Evolutionary conservation across 2,797 vertebrate genomes (phyloP).

Genomic region (Anguilla anguilla): DNA sequence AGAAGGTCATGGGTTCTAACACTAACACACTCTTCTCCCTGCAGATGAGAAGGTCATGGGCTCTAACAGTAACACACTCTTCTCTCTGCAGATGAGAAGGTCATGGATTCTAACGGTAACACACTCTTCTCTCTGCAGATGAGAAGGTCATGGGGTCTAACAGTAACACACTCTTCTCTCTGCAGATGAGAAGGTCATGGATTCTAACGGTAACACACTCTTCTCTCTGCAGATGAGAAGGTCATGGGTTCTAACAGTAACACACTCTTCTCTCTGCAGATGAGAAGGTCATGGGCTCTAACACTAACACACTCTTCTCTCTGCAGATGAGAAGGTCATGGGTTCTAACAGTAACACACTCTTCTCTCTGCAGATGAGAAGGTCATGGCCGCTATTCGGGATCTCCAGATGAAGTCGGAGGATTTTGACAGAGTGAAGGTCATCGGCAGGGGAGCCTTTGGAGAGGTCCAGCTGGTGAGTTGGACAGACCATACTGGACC

Average conservation of each 20-base stretch:
- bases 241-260: slow-evolving; percentile 78
- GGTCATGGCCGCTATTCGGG: slow-evolving; percentile 83
- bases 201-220: slow-evolving; percentile 80
- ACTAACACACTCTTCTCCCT: no score
- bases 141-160: slow-evolving; percentile 82
- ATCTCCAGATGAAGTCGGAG: slow-evolving; percentile 95
- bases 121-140: slow-evolving; percentile 70
- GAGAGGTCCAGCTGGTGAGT: slow-evolving; percentile 97
- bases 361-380: slow-evolving; percentile 67
- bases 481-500: no score
- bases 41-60: slow-evolving; percentile 89
- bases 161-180: slow-evolving; percentile 75
- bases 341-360: no score
- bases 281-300: slow-evolving; percentile 87
- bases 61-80: no score
- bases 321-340: no score
- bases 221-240: slow-evolving; percentile 72
- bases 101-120: background rate
- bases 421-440: slow-evolving; percentile 98
- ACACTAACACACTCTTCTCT: slow-evolving; percentile 73
- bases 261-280: slow-evolving; percentile 67
- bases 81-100: no score
- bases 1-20: no score
- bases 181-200: slow-evolving; percentile 90
- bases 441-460: slow-evolving; percentile 97